Percentiles rank a stretch among this genome's conserved stretches.
phyloP scores from a whole-genome alignment of 2,888 invertebrate genomes.

The Clepsis dumicolana region DNA sequence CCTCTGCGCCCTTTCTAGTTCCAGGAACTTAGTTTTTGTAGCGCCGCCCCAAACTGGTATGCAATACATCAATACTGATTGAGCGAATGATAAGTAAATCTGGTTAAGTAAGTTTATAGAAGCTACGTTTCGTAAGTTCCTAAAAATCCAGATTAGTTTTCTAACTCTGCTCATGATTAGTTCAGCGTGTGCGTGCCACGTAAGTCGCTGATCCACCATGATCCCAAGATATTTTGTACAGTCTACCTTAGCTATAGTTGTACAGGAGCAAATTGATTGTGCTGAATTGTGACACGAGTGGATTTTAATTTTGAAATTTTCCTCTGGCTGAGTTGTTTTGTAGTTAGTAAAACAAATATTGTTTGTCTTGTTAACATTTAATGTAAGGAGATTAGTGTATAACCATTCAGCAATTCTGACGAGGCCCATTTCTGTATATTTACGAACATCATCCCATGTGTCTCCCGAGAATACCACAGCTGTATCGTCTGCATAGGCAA shows the following conservation, averaged over 20 bases:
- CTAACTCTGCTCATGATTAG: not conserved
- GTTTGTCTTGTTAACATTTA: not conserved
- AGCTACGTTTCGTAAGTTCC: not conserved
- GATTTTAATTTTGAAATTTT: not conserved
- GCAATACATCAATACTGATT: not conserved
- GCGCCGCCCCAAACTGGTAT: not conserved
- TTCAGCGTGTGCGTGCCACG: not conserved
- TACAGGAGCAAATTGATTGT: not conserved
- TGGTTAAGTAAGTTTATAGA: not conserved
- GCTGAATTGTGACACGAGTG: not conserved
- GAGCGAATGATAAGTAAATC: constrained; percentile 8
- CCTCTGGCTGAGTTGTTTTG: not conserved
- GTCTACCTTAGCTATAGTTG: not conserved
- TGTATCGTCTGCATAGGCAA: constrained; percentile 1
- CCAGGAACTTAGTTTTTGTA: too few species aligned
- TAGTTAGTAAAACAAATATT: not conserved
- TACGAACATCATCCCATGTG: not conserved
- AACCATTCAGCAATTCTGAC: not conserved
- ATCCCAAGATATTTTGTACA: not conserved
- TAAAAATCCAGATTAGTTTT: constrained; percentile 7
- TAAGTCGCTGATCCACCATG: constrained; percentile 4
- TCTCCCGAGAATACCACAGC: too few species aligned
- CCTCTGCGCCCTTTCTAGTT: too few species aligned
- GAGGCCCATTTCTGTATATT: not conserved
- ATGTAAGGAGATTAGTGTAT: not conserved